These are phyloP conservation scores for Zaprionus vittiger DNA, from an alignment of 1,140 invertebrate species.

Conservation along the genomic window DNA sequence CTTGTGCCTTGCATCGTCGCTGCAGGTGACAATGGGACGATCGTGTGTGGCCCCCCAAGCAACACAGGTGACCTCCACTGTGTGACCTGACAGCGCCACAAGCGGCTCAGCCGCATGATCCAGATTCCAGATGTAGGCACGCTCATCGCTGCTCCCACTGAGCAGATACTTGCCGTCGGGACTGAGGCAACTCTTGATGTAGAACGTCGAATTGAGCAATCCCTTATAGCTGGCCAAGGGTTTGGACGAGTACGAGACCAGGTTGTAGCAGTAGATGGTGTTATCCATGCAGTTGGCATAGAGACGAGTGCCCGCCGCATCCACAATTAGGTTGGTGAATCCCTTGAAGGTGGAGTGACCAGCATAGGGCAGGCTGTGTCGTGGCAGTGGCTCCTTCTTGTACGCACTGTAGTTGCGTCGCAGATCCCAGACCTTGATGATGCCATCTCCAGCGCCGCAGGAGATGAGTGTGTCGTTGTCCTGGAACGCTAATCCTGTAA, in stretches of 20 bases:
- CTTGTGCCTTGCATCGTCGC: constrained; percentile 91
- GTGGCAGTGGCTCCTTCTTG: constrained; percentile 89
- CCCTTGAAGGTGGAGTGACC: constrained; percentile 89
- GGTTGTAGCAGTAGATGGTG: constrained; percentile 93
- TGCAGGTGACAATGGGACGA: constrained; percentile 90
- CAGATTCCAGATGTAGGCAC: constrained; percentile 93
- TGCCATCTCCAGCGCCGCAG: constrained; percentile 92
- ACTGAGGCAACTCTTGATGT: constrained; percentile 92
- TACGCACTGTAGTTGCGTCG: constrained; percentile 90
- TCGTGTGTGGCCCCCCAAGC: constrained; percentile 88
- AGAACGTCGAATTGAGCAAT: constrained; percentile 91
- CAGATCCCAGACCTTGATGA: constrained; percentile 95
- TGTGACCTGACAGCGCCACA: constrained; percentile 89
- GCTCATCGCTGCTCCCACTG: constrained; percentile 93
- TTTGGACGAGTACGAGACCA: constrained; percentile 88
- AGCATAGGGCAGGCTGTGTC: constrained; percentile 89
- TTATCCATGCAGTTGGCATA: constrained; percentile 95
- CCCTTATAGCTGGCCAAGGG: constrained; percentile 88
- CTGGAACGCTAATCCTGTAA: constrained; percentile 91
- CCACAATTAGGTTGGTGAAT: constrained; percentile 91
- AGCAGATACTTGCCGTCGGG: constrained; percentile 91
- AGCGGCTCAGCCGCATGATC: constrained; percentile 87
- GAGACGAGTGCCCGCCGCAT: constrained; percentile 88
- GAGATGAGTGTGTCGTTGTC: constrained; percentile 91
- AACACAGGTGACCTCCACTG: constrained; percentile 93